These are phyloP conservation scores for Tympanuchus pallidicinctus DNA, from an alignment of 2,113 vertebrate species.

Conservation along the genomic window DNA sequence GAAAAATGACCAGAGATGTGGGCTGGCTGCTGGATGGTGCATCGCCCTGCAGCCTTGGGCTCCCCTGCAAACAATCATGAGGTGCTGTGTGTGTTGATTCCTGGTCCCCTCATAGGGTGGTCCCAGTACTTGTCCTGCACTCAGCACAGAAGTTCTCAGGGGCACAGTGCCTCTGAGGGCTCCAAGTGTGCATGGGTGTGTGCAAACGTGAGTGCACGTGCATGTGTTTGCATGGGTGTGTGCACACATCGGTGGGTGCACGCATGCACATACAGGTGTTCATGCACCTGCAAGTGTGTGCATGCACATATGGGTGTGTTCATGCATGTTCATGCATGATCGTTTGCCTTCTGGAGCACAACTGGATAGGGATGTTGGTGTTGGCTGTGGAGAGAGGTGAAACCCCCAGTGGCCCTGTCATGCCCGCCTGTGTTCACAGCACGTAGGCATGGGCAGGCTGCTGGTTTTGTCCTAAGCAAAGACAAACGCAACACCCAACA, in stretches of 20 bases:
- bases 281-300: no score
- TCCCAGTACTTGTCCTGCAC: neutral
- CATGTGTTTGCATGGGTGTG: no score
- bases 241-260: no score
- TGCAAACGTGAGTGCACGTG: neutral
- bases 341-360: neutral
- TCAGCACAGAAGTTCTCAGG: no score
- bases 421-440: neutral
- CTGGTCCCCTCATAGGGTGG: neutral
- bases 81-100: neutral
- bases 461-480: neutral
- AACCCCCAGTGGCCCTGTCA: no score
- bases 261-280: no score
- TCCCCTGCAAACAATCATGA: neutral
- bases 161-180: neutral
- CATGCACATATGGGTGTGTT: rapidly evolving
- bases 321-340: no score
- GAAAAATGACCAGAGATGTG: neutral
- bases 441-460: neutral
- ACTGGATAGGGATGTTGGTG: neutral
- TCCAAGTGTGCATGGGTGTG: neutral
- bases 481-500: neutral
- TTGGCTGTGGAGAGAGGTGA: neutral
- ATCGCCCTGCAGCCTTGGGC: no score
- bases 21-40: rapidly evolving